These are phyloP conservation scores for Carpatolechia fugitivella DNA, from an alignment of 2,888 invertebrate species.

Conservation along the genomic window DNA sequence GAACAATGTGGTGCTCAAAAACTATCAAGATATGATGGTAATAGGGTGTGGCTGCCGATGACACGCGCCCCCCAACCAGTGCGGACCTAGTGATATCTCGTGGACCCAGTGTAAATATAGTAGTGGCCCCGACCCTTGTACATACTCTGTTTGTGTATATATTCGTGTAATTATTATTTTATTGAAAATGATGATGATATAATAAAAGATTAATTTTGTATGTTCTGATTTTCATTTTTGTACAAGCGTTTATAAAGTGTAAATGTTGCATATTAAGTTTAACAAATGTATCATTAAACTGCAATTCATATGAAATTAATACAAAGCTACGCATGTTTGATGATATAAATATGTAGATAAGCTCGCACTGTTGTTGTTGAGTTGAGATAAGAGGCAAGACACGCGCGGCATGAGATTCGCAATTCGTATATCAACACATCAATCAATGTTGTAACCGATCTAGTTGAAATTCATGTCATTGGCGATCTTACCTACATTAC, in stretches of 20 bases:
- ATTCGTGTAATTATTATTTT: conserved; percentile 77
- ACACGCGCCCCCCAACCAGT: conserved; percentile 62
- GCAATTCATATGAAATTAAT: too few relatives aligned
- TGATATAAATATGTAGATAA: neutral
- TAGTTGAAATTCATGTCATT: conserved; percentile 16
- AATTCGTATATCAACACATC: conserved; percentile 12
- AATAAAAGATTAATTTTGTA: conserved; percentile 70
- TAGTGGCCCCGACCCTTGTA: conserved; percentile 72
- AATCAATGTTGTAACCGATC: conserved; percentile 15
- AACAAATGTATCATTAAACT: too few relatives aligned
- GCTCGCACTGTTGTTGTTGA: neutral
- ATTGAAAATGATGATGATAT: conserved; percentile 66
- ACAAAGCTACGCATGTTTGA: too few relatives aligned
- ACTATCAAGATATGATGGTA: conserved; percentile 99
- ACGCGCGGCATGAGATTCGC: neutral
- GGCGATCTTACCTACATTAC: conserved; percentile 9
- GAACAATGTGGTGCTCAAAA: conserved; percentile 97
- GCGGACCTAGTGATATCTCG: conserved; percentile 70
- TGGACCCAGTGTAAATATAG: conserved; percentile 78
- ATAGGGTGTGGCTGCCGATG: conserved; percentile 98
- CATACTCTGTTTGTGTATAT: conserved; percentile 72
- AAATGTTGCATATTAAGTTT: too few relatives aligned
- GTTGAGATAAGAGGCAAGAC: conserved; percentile 4
- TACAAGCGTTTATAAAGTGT: too few relatives aligned
- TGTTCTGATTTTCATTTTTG: conserved; percentile 12